These are phyloP conservation scores for Perodicticus potto DNA, from an alignment of 2,797 vertebrate species.

Conservation along the genomic window DNA sequence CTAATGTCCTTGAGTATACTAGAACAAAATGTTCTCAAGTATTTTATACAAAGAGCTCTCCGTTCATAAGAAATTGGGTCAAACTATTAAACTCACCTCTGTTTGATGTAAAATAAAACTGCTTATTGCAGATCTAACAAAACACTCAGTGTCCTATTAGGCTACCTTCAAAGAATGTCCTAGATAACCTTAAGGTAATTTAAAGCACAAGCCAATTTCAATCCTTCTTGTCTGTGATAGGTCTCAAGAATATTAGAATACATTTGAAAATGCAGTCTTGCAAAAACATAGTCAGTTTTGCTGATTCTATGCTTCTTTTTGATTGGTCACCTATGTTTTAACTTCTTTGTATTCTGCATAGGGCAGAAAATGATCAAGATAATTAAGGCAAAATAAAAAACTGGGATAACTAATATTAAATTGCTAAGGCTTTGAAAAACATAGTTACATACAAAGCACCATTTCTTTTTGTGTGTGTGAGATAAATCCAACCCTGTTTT, in stretches of 20 bases:
- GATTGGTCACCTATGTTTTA: conserved; percentile 54
- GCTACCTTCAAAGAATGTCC: conserved; percentile 74
- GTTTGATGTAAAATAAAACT: conserved; percentile 80
- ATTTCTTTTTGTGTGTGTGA: neutral
- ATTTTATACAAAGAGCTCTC: conserved; percentile 67
- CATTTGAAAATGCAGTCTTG: conserved; percentile 56
- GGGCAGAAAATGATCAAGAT: conserved; percentile 39
- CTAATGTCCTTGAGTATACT: conserved; percentile 76
- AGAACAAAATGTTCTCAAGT: conserved; percentile 63
- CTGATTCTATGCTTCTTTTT: conserved; percentile 63
- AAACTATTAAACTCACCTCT: conserved; percentile 75
- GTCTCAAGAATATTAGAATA: conserved; percentile 64
- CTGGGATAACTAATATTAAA: conserved; percentile 67
- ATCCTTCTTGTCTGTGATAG: conserved; percentile 63
- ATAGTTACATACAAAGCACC: neutral
- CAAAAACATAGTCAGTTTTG: conserved; percentile 53
- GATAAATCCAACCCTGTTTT: neutral
- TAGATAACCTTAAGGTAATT: conserved; percentile 73
- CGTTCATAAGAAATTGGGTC: conserved; percentile 77
- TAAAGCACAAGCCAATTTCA: conserved; percentile 72
- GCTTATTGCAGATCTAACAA: conserved; percentile 79
- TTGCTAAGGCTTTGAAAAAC: conserved; percentile 49
- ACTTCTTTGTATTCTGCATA: conserved; percentile 1
- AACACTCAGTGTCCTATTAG: conserved; percentile 69
- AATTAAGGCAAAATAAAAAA: conserved; percentile 65